A percentile compares a stretch with the other conserved stretches of the same genome.
Conservation (phyloP, 2,888 invertebrate species). For the Hermaeophaga mercurialis region DNA sequence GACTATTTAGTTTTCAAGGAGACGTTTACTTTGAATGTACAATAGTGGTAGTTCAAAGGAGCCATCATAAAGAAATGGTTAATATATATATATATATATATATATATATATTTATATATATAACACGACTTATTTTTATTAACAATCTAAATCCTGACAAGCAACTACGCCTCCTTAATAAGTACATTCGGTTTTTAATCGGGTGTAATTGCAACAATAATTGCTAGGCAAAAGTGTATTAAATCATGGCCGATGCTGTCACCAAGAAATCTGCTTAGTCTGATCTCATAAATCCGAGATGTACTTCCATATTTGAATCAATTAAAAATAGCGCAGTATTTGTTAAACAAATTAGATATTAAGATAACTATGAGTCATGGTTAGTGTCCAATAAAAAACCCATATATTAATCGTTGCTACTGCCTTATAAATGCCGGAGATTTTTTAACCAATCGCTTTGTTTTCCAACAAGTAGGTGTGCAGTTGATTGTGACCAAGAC, state of each 20-base stretch:
- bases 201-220: background rate
- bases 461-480: conserved; percentile 10
- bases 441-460: conserved; percentile 3
- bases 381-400: conserved; percentile 22
- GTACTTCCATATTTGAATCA: conserved; percentile 1
- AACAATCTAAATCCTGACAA: background rate
- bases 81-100: no score
- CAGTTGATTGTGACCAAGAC: conserved; percentile 5
- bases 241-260: conserved; percentile 2
- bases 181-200: background rate
- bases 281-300: conserved; percentile 10
- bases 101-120: no score
- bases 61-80: no score
- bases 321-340: conserved; percentile 23
- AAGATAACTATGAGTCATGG: conserved; percentile 16
- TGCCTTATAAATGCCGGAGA: conserved; percentile 2
- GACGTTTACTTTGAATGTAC: no score
- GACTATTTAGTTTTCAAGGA: no score
- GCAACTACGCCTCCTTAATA: background rate
- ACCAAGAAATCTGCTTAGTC: background rate
- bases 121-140: no score
- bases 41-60: no score
- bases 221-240: background rate
- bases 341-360: conserved; percentile 27
- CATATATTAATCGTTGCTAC: background rate